A percentile compares a stretch with the other conserved stretches of the same genome.
These are phyloP conservation scores for Melitaea cinxia DNA, from an alignment of 1,140 invertebrate species.

Conservation along the genomic window DNA sequence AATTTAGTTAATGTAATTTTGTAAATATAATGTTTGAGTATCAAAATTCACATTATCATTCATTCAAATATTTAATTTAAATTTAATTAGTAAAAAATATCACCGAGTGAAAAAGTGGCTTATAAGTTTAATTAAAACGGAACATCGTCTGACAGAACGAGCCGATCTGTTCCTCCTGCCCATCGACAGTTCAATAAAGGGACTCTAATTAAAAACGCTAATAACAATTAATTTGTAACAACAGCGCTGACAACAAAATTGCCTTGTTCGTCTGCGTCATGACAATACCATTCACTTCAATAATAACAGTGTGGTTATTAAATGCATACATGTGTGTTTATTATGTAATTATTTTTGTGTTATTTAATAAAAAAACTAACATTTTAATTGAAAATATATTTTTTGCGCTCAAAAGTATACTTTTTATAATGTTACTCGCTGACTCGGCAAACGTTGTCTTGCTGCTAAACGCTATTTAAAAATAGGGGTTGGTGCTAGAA, in stretches of 20 bases:
- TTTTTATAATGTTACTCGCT: no score
- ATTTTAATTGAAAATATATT: no score
- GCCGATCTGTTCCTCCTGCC: conserved; percentile 40
- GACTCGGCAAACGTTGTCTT: no score
- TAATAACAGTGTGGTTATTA: no score
- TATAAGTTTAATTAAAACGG: conserved; percentile 72
- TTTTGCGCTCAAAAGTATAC: no score
- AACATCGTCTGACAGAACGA: conserved; percentile 47
- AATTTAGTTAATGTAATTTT: background rate
- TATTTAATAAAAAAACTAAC: no score
- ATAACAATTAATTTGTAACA: conserved; percentile 67
- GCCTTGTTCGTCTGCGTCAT: conserved; percentile 45
- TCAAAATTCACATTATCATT: no score
- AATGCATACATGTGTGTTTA: no score
- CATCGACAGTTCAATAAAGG: conserved; percentile 59
- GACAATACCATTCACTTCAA: conserved; percentile 29
- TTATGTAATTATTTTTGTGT: no score
- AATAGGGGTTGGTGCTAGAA: no score
- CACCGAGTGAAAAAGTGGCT: conserved; percentile 21
- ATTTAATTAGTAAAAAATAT: background rate
- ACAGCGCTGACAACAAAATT: conserved; percentile 50
- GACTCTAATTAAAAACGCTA: conserved; percentile 69
- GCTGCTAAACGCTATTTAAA: no score
- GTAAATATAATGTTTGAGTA: background rate
- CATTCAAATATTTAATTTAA: background rate